Conservation (phyloP, 2,888 invertebrate species). For the Drosophila lacicola region DNA sequence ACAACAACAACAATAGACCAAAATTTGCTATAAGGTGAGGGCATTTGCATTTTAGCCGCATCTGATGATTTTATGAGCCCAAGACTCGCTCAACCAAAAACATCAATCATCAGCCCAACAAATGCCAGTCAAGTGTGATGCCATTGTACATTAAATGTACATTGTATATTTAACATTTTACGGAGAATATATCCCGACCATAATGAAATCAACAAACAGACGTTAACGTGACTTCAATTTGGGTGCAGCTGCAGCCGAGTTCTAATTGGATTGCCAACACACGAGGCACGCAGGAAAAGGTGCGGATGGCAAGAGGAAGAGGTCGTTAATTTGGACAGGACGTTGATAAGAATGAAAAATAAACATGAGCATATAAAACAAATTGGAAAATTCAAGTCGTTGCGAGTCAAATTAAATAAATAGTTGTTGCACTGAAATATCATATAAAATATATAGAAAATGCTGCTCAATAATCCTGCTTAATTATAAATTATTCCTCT, state of each 20-base stretch:
- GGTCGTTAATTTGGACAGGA: constrained; percentile 25
- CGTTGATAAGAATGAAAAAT: constrained; percentile 17
- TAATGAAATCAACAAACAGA: constrained; percentile 74
- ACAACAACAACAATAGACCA: constrained; percentile 19
- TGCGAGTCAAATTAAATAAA: neutral
- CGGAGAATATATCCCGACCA: constrained; percentile 46
- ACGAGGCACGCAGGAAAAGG: constrained; percentile 41
- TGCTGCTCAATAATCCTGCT: neutral
- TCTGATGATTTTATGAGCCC: constrained; percentile 25
- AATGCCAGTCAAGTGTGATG: constrained; percentile 48
- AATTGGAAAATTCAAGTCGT: constrained; percentile 14
- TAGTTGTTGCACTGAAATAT: no score
- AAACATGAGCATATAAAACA: neutral
- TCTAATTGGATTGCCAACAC: constrained; percentile 70
- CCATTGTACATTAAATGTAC: constrained; percentile 34
- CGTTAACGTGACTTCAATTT: constrained; percentile 73
- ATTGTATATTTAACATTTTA: constrained; percentile 48
- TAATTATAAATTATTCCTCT: neutral
- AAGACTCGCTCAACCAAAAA: constrained; percentile 46
- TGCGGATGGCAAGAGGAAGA: constrained; percentile 37
- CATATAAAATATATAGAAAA: no score
- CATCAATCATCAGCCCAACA: constrained; percentile 53
- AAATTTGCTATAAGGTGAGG: constrained; percentile 14
- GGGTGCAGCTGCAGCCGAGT: constrained; percentile 69
- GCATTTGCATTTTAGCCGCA: constrained; percentile 22